Base-by-base conservation (phyloP, 2,888 invertebrate genomes). In the Leistus spinibarbis region DNA sequence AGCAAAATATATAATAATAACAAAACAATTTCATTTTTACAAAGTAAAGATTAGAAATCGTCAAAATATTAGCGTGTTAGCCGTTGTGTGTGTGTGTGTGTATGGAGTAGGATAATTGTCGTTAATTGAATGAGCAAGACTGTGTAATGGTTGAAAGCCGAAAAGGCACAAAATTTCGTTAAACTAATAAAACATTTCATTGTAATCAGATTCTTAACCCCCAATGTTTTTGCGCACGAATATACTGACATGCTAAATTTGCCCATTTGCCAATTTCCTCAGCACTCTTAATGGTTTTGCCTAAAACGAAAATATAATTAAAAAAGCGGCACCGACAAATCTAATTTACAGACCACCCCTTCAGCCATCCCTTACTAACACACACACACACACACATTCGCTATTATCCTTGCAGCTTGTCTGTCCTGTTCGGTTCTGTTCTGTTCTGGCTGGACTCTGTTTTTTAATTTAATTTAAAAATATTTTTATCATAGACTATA, bases 401-500 rank as follows among this genome's bases (percentile, higher is more conserved):
- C n/a, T n/a, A n/a, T n/a, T n/a, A n/a, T n/a, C n/a, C n/a, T n/a
- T n/a, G n/a, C n/a, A n/a, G n/a, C n/a, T n/a, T n/a, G n/a, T n/a
- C n/a, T n/a, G n/a, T n/a, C n/a, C n/a, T n/a, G n/a, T n/a, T n/a
- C n/a, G n/a, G n/a, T n/a, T n/a, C n/a, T n/a, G n/a, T n/a, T n/a
- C n/a, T n/a, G n/a, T n/a, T n/a, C n/a, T n/a, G n/a, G n/a, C n/a
- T 13, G 13, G 60, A n/a, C 62, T 54, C 73, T 72, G 65, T 72
- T 65, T 64, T 69, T 75, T 75, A 75, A 75, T 75, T 75, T 75
- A 75, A 75, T 75, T 75, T 75, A 75, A 75, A 75, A 75, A 75
- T 75, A 75, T 86, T 86, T 85, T 84, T 84, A 84, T 83, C 84
- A 82, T 79, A 78, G 81, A 82, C 83, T 82, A 85, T 85, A 84